These are phyloP conservation scores for Anguilla marmorata DNA, from an alignment of 2,797 vertebrate species.

Conservation along the genomic window DNA sequence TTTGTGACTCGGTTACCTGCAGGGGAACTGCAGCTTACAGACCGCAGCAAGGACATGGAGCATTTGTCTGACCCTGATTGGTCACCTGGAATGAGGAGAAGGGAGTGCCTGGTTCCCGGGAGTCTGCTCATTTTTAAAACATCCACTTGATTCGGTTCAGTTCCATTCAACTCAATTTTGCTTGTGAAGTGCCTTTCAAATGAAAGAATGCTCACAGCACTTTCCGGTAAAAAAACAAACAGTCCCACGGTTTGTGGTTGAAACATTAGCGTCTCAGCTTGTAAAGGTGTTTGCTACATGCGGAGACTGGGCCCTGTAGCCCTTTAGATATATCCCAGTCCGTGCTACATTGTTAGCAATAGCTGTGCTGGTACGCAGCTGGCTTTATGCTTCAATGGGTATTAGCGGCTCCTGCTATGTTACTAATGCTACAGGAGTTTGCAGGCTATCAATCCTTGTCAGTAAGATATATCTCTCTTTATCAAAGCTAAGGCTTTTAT, in stretches of 20 bases:
- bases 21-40: neutral
- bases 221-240: neutral
- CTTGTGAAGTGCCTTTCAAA: neutral
- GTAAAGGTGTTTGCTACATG: neutral
- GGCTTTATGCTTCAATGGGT: no score
- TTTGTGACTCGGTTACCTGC: neutral
- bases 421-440: no score
- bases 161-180: neutral
- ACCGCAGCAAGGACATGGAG: neutral
- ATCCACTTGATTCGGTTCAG: neutral
- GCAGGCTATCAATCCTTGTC: no score
- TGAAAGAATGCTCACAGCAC: neutral
- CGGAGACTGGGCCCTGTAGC: no score
- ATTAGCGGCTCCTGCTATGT: no score
- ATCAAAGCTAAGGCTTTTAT: no score
- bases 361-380: no score
- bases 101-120: no score
- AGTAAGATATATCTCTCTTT: no score
- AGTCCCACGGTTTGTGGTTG: neutral
- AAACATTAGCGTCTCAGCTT: neutral
- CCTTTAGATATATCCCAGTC: no score
- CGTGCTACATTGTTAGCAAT: no score
- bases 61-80: neutral
- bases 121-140: neutral
- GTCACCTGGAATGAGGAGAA: neutral